phyloP scores from a whole-genome alignment of 2,113 vertebrate species.

The Sula dactylatra region DNA sequence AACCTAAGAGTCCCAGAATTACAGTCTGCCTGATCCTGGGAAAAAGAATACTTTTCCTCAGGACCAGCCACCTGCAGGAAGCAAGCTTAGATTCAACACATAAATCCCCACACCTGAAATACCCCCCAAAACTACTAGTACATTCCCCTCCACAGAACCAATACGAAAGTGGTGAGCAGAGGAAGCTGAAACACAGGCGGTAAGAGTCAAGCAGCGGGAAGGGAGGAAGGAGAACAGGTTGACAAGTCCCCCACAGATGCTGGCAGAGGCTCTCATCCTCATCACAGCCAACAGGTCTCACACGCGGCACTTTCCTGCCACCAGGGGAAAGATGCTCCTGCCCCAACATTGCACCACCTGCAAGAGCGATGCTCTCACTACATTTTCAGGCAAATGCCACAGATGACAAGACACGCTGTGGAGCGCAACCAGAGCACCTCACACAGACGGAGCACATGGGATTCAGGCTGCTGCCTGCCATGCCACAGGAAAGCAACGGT shows the following conservation, averaged over 20 bases:
- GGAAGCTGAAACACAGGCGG: neutral
- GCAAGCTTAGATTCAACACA: neutral
- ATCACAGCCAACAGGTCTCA: neutral
- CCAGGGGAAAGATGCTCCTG: neutral
- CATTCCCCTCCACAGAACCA: accelerated
- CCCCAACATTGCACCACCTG: neutral
- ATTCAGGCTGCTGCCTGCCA: neutral
- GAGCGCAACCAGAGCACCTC: neutral
- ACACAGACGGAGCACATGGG: neutral
- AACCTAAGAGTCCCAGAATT: neutral
- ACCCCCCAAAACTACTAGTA: neutral
- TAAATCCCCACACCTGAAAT: neutral
- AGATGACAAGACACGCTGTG: neutral
- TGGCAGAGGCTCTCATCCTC: neutral
- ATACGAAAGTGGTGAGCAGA: neutral
- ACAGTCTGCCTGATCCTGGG: neutral
- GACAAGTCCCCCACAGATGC: neutral
- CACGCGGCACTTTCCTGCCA: neutral
- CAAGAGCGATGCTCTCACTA: neutral
- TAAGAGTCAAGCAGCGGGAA: neutral
- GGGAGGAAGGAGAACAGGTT: neutral
- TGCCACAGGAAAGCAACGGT: neutral
- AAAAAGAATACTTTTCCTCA: neutral
- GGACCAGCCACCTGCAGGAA: neutral
- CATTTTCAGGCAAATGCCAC: neutral